These are phyloP conservation scores for Okamejei kenojei DNA, from an alignment of 2,797 vertebrate genomes.

Conservation along the genomic window DNA sequence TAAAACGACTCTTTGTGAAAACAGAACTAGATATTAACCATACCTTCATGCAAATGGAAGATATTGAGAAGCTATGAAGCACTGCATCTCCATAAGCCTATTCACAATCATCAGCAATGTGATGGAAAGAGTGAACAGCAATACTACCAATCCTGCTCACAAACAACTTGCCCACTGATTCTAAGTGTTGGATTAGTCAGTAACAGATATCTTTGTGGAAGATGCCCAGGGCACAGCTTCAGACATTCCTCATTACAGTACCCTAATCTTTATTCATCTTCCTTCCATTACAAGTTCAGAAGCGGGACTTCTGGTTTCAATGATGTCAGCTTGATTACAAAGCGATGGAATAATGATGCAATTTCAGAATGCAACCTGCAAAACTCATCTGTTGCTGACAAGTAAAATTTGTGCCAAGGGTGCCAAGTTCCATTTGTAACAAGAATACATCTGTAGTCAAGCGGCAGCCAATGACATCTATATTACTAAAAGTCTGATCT, in stretches of 20 bases:
- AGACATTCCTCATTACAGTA: not conserved
- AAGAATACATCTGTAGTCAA: too few species aligned
- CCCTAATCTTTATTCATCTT: not conserved
- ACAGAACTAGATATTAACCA: too few species aligned
- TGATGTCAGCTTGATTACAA: not conserved
- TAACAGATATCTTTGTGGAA: not conserved
- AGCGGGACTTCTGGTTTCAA: not conserved
- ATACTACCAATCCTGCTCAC: not conserved
- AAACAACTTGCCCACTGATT: not conserved
- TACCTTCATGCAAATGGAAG: too few species aligned
- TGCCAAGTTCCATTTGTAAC: not conserved
- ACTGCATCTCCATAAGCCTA: not conserved
- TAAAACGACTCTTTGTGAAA: too few species aligned
- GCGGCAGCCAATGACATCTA: too few species aligned
- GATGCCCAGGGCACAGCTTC: not conserved
- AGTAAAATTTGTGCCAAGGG: not conserved
- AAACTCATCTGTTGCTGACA: not conserved
- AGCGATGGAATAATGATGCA: not conserved
- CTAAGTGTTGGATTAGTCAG: not conserved
- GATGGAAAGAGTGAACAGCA: not conserved
- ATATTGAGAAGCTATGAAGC: not conserved
- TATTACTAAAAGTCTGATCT: too few species aligned
- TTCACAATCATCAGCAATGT: not conserved
- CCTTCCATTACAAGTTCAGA: not conserved
- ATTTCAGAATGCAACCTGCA: not conserved